These are phyloP conservation scores for Tetramorium bicarinatum DNA, from an alignment of 2,888 invertebrate genomes.

Conservation along the genomic window DNA sequence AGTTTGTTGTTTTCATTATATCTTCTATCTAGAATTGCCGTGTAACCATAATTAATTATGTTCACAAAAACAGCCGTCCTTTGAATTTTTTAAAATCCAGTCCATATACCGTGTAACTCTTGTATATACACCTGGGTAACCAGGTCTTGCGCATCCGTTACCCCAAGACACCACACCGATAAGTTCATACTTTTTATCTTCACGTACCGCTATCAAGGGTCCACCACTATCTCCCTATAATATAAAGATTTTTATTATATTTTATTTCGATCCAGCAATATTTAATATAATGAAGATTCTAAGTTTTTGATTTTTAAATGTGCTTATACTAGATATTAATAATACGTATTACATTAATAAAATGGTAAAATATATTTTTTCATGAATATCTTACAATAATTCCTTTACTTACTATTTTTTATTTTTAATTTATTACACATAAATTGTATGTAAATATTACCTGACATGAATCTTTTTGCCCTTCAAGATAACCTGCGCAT, in stretches of 20 bases:
- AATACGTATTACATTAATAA: neutral
- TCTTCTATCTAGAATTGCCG: neutral
- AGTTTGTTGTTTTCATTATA: neutral
- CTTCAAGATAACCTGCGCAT: conserved; percentile 93
- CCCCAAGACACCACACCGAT: conserved; percentile 97
- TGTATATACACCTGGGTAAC: conserved; percentile 95
- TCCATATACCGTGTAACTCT: conserved; percentile 93
- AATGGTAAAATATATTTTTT: neutral
- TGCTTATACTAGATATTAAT: neutral
- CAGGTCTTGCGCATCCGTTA: conserved; percentile 94
- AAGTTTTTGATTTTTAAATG: neutral
- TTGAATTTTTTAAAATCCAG: conserved; percentile 93
- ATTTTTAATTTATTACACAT: neutral
- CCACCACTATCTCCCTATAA: conserved; percentile 93
- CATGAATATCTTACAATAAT: neutral
- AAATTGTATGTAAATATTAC: conserved; percentile 86
- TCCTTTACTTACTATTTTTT: neutral
- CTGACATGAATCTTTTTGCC: conserved; percentile 94
- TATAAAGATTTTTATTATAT: neutral
- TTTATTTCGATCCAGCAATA: neutral
- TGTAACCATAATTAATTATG: conserved; percentile 83
- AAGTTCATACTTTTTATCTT: conserved; percentile 92
- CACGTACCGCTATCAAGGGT: conserved; percentile 91
- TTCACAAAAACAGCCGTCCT: conserved; percentile 94
- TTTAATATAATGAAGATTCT: neutral